These are phyloP conservation scores for Littorina saxatilis DNA, from an alignment of 1,140 invertebrate genomes.

Conservation along the genomic window DNA sequence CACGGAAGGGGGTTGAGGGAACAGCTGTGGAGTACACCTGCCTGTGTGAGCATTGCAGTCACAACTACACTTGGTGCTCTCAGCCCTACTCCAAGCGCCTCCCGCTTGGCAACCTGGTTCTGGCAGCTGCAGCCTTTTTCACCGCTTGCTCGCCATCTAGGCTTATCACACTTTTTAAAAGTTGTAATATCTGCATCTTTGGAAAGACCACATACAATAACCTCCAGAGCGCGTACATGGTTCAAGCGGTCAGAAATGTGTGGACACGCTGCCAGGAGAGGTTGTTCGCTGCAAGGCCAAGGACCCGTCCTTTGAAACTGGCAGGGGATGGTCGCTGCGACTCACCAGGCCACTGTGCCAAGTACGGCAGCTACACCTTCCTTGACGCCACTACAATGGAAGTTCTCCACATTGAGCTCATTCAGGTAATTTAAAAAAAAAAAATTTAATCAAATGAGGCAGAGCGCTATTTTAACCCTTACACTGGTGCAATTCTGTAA, in stretches of 20 bases:
- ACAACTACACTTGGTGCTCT: not conserved
- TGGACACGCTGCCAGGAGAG: not conserved
- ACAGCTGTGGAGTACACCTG: not conserved
- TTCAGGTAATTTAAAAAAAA: too few species aligned
- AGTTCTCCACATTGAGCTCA: too few species aligned
- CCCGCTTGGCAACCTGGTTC: slow-evolving; percentile 2
- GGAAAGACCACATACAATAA: not conserved
- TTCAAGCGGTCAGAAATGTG: not conserved
- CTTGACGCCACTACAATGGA: too few species aligned
- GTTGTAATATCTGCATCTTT: not conserved
- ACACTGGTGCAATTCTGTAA: too few species aligned
- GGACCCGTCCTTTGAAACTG: too few species aligned
- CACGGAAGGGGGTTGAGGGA: not conserved
- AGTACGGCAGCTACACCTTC: too few species aligned
- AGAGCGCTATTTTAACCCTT: too few species aligned
- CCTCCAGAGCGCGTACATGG: not conserved
- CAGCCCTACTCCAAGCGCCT: not conserved
- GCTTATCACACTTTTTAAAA: not conserved
- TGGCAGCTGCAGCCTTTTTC: slow-evolving; percentile 21
- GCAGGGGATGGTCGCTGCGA: too few species aligned
- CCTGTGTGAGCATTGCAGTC: not conserved
- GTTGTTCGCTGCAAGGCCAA: not conserved
- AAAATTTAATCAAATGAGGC: too few species aligned
- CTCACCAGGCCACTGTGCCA: too few species aligned
- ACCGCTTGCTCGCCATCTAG: slow-evolving; percentile 9